Percentiles rank a stretch among this genome's conserved stretches.
Conservation (phyloP, 2,797 vertebrate species). For the Channa striata region DNA sequence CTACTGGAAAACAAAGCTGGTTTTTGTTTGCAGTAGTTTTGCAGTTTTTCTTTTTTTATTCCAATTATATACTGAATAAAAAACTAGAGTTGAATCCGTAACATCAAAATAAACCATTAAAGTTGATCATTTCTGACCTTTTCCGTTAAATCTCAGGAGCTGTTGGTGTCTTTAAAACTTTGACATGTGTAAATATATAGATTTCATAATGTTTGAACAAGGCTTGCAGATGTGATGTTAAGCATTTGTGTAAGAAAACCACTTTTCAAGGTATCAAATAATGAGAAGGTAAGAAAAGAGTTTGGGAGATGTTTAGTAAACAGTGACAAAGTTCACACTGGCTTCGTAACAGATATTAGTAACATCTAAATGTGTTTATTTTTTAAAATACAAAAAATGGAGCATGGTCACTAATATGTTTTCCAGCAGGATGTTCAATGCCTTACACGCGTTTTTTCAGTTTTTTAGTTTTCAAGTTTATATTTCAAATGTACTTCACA, state of each 20-base stretch:
- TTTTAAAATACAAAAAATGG: background rate
- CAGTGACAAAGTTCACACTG: too few relatives aligned
- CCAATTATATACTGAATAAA: background rate
- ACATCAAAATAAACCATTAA: background rate
- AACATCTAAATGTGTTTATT: too few relatives aligned
- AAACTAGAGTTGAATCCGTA: background rate
- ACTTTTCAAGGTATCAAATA: background rate
- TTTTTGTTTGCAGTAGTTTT: conserved; percentile 33
- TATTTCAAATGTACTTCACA: too few relatives aligned
- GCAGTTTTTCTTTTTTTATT: too few relatives aligned
- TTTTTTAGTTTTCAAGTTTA: too few relatives aligned
- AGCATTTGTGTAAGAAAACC: background rate
- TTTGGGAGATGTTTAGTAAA: too few relatives aligned
- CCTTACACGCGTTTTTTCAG: too few relatives aligned
- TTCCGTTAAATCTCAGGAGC: conserved; percentile 23
- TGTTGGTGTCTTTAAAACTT: background rate
- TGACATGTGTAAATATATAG: conserved; percentile 25
- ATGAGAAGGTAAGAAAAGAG: too few relatives aligned
- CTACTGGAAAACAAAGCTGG: conserved; percentile 34
- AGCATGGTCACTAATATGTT: background rate
- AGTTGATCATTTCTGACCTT: conserved; percentile 3
- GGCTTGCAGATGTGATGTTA: background rate
- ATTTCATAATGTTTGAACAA: conserved; percentile 3
- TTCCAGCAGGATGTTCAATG: background rate
- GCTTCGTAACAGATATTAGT: background rate